These are phyloP conservation scores for Oreortyx pictus DNA, from an alignment of 2,797 vertebrate species.

Conservation along the genomic window DNA sequence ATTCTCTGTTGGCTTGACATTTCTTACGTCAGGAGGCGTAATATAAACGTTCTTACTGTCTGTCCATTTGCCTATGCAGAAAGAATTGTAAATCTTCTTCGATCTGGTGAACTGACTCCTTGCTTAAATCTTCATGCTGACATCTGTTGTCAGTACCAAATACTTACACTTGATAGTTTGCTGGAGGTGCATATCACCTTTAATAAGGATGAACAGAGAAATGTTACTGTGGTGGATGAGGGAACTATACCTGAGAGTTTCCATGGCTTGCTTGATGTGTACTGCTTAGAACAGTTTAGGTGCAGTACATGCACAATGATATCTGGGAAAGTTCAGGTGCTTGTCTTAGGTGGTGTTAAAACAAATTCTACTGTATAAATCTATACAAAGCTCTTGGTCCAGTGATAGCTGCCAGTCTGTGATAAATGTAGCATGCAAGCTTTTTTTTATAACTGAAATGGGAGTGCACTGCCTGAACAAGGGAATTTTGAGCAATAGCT, in stretches of 20 bases:
- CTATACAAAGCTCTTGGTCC: not conserved
- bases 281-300: not conserved
- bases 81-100: not conserved
- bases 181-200: not conserved
- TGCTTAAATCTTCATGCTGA: not conserved
- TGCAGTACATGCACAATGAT: not conserved
- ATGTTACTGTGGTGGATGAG: not conserved
- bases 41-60: not conserved
- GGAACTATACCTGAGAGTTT: too few relatives aligned
- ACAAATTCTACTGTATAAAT: not conserved
- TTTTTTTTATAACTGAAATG: not conserved
- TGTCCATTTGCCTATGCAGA: not conserved
- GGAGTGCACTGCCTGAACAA: not conserved
- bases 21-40: too few relatives aligned
- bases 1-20: too few relatives aligned
- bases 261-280: not conserved
- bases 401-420: not conserved
- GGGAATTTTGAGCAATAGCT: not conserved
- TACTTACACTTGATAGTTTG: not conserved
- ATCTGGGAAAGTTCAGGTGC: not conserved
- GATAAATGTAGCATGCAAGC: rapidly evolving
- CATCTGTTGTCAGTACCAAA: not conserved
- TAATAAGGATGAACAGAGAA: not conserved
- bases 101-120: not conserved
- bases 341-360: not conserved